A percentile compares a stretch with the other conserved stretches of the same genome.
Conservation (phyloP, 2,888 invertebrate genomes). For the Cyaniris semiargus region DNA sequence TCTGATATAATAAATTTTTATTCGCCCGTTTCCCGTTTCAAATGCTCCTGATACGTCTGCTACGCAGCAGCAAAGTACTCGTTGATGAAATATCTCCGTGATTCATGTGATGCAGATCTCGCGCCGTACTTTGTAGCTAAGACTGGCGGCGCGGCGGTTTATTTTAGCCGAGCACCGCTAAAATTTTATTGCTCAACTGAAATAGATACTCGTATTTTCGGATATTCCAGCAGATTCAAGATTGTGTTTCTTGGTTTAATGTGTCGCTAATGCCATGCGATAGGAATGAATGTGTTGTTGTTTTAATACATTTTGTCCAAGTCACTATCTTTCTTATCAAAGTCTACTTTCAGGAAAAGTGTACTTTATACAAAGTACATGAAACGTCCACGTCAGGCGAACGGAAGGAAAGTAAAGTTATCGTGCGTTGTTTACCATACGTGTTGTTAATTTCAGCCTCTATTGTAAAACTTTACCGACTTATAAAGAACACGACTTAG, state of each 20-base stretch:
- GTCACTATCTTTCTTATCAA: neutral
- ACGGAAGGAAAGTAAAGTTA: neutral
- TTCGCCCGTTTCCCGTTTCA: constrained; percentile 14
- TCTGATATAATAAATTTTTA: constrained; percentile 20
- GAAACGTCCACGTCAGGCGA: neutral
- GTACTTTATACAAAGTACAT: constrained; percentile 1
- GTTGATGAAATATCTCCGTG: constrained; percentile 27
- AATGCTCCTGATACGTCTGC: constrained; percentile 3
- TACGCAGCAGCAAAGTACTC: neutral
- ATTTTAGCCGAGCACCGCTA: neutral
- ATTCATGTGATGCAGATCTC: neutral
- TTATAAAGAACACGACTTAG: neutral
- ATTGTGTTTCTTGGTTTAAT: neutral
- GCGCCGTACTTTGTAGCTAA: neutral
- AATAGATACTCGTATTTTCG: neutral
- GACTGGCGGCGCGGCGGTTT: neutral
- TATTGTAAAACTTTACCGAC: neutral
- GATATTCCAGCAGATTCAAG: neutral
- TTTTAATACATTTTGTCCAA: neutral
- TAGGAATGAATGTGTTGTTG: neutral
- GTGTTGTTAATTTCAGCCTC: neutral
- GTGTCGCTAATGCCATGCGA: neutral
- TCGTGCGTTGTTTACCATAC: neutral
- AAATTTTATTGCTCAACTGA: neutral
- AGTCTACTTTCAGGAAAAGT: neutral